Base-by-base conservation (phyloP, 1,140 invertebrate genomes). In the Mizuhopecten yessoensis region DNA sequence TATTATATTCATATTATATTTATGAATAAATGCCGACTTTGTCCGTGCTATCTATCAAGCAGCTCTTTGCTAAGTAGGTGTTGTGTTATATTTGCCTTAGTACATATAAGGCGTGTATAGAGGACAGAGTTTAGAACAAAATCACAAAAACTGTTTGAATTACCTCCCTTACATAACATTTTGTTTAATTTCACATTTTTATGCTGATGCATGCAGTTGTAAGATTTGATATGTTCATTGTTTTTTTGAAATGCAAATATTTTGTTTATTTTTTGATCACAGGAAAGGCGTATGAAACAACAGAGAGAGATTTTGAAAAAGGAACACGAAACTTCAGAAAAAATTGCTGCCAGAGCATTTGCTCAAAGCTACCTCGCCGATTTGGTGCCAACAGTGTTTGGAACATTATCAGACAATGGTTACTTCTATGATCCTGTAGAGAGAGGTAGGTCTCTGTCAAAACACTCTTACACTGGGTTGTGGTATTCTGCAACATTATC, bases 311-410 rank as follows among this genome's bases (percentile, higher is more conserved):
- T 97, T 97, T 92, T 97, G 97, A 96, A 96, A 92, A 96, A 97
- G 33, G 97, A 98, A 93, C 96, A 97, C 95, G 98, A 98, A 96
- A 98, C 98, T 92, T 97, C 98, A 93, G 97, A 98, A 96, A 97
- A 98, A 86, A 98, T 98, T 49, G 98, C 98, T 1, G 98, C 98
- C 0, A 97, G 98, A 29, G 97, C 98, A 87, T 97, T 99, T 91
- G 97, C 98, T 92, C 98, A 98, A 91, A 98, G 98, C 89, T 98
- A 99, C 96, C 97, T 99, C 93, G 97, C 98, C 33, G 98, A 98
- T 95, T 97, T 99, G 94, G 97, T 99, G 94, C 98, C 98, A 29
- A 97, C 97, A 36, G 98, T 98, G 86, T 97, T 99, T 89, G 98
- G 98, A 93, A 98, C 97, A 49, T 97, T 99, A 36, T 97, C 98